phyloP scores from a whole-genome alignment of 2,797 vertebrate genomes.

The Chromis chromis region DNA sequence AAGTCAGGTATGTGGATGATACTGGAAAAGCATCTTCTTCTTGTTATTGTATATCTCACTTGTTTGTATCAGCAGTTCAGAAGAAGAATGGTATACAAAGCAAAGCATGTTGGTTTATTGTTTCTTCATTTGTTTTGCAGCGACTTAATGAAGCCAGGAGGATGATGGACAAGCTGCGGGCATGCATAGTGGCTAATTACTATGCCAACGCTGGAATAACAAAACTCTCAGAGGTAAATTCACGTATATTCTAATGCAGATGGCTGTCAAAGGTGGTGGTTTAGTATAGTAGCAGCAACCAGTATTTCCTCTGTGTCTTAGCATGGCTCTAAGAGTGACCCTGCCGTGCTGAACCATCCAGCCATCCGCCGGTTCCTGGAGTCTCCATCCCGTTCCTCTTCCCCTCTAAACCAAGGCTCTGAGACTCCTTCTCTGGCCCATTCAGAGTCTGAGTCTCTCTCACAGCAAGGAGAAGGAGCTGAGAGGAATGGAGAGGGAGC shows the following conservation, averaged over 20 bases:
- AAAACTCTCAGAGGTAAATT: slow-evolving; percentile 92
- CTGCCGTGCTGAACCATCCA: slow-evolving; percentile 94
- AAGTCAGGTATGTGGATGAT: slow-evolving; percentile 89
- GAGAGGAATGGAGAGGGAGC: slow-evolving; percentile 88
- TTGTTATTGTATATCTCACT: neutral
- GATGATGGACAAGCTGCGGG: slow-evolving; percentile 99
- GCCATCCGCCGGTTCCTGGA: slow-evolving; percentile 96
- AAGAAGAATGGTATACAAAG: too few species aligned
- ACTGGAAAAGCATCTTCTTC: neutral
- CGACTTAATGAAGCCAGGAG: slow-evolving; percentile 96
- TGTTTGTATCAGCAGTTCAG: neutral
- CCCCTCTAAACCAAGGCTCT: slow-evolving; percentile 95
- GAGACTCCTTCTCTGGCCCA: slow-evolving; percentile 93
- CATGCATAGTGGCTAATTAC: slow-evolving; percentile 98
- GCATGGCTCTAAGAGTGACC: slow-evolving; percentile 89
- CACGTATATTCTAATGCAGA: neutral
- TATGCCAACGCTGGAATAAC: slow-evolving; percentile 93
- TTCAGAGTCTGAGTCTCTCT: slow-evolving; percentile 94
- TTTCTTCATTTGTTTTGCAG: slow-evolving; percentile 74
- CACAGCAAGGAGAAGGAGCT: slow-evolving; percentile 91
- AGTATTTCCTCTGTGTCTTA: slow-evolving; percentile 47
- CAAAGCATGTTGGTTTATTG: neutral
- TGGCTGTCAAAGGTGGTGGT: neutral
- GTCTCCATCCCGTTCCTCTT: slow-evolving; percentile 95
- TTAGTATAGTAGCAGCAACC: neutral